Evolutionary conservation across 2,797 vertebrate species (phyloP).

Genomic region (Ciconia nigra): DNA sequence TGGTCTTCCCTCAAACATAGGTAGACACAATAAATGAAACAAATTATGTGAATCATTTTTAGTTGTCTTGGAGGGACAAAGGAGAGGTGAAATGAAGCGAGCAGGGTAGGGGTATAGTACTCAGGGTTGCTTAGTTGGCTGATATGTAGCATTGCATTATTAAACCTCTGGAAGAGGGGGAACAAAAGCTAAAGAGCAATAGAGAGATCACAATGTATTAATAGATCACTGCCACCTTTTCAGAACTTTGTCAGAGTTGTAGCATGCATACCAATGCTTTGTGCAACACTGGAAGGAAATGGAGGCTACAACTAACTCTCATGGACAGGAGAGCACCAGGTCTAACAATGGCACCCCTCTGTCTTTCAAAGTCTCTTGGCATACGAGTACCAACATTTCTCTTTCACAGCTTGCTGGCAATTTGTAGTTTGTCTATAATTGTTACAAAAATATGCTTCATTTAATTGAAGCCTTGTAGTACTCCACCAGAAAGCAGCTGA

Average conservation of each 20-base stretch:
- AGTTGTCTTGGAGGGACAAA: not conserved
- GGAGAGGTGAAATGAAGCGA: not conserved
- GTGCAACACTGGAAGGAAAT: not conserved
- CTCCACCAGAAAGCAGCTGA: conserved; percentile 37
- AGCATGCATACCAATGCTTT: fast-evolving
- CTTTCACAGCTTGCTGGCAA: not conserved
- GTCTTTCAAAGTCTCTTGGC: not conserved
- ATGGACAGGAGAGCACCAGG: not conserved
- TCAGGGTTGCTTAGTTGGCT: not conserved
- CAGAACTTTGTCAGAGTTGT: not conserved
- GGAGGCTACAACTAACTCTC: not conserved
- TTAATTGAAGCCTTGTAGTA: conserved; percentile 23
- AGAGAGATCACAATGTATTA: not conserved
- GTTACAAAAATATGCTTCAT: not conserved
- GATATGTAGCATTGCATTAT: not conserved
- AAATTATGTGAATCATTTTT: not conserved
- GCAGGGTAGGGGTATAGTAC: not conserved
- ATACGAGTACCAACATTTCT: not conserved
- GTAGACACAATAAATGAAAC: not conserved
- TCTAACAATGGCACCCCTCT: not conserved
- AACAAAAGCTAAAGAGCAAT: not conserved
- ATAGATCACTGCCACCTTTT: not conserved
- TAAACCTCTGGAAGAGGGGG: not conserved
- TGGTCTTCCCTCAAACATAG: not conserved
- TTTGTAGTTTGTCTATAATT: conserved; percentile 30